Conservation (phyloP, 2,888 invertebrate genomes). For the Cinara cedri region DNA sequence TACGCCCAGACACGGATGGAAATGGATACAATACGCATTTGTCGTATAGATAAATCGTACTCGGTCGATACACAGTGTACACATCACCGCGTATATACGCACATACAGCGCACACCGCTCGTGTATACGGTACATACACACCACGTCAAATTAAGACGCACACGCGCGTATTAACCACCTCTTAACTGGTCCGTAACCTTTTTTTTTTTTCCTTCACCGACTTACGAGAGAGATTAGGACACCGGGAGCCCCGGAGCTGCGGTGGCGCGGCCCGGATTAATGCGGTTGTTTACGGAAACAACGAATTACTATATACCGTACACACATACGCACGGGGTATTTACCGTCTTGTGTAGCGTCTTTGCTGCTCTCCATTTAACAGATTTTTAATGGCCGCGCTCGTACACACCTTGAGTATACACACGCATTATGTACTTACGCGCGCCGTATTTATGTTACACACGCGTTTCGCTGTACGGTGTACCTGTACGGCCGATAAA, state of each 20-base stretch:
- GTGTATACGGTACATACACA: too few relatives aligned
- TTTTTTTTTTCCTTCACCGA: not conserved
- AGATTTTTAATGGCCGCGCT: conserved; percentile 17
- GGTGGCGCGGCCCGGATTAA: conserved; percentile 23
- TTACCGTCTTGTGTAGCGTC: not conserved
- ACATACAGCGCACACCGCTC: not conserved
- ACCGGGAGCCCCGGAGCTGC: not conserved
- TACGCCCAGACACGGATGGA: too few relatives aligned
- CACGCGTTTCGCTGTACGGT: too few relatives aligned
- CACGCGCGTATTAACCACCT: conserved; percentile 1
- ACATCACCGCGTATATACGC: not conserved
- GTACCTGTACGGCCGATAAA: too few relatives aligned
- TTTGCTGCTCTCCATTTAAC: conserved; percentile 28
- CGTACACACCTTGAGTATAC: too few relatives aligned
- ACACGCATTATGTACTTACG: too few relatives aligned
- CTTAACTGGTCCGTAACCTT: conserved; percentile 24
- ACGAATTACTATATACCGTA: too few relatives aligned
- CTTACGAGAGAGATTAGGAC: conserved; percentile 48
- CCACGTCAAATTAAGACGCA: not conserved
- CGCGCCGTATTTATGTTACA: too few relatives aligned
- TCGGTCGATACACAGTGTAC: too few relatives aligned
- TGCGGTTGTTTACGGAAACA: conserved; percentile 43
- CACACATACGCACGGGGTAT: not conserved
- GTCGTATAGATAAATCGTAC: too few relatives aligned
- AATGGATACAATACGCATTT: too few relatives aligned